Percentiles rank a stretch among this genome's conserved stretches.
phyloP scores from a whole-genome alignment of 2,113 vertebrate genomes.

The Empidonax traillii region DNA sequence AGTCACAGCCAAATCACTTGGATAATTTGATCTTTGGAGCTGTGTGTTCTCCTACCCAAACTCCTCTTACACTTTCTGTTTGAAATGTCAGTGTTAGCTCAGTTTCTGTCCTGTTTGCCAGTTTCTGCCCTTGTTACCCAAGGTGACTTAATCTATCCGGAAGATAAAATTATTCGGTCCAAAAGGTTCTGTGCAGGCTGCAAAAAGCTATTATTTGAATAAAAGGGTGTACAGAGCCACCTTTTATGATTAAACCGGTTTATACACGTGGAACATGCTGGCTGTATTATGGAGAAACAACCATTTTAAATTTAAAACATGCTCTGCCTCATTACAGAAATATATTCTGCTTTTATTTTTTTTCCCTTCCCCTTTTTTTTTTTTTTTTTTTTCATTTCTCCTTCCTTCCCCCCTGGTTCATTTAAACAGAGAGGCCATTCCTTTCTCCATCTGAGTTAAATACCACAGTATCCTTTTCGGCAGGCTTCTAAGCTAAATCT shows the following conservation, averaged over 20 bases:
- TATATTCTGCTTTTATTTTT: background rate
- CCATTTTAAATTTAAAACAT: background rate
- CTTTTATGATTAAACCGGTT: background rate
- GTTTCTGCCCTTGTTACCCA: background rate
- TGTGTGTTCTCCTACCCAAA: background rate
- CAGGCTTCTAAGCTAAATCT: slow-evolving; percentile 76
- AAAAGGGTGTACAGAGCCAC: background rate
- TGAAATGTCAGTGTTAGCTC: background rate
- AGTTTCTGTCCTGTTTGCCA: background rate
- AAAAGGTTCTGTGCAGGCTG: background rate
- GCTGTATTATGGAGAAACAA: background rate
- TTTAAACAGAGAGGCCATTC: slow-evolving; percentile 59
- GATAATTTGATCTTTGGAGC: background rate
- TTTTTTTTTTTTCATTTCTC: background rate
- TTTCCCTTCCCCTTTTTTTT: background rate
- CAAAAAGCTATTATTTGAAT: background rate
- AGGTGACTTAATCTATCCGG: background rate
- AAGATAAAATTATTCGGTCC: background rate
- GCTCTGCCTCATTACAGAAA: slow-evolving; percentile 17
- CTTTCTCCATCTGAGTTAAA: slow-evolving; percentile 57
- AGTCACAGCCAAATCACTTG: background rate
- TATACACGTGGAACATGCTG: background rate
- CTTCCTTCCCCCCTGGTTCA: background rate
- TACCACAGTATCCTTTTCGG: slow-evolving; percentile 68
- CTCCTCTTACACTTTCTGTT: background rate